Conservation (phyloP, 1,140 invertebrate species). For the Nephila pilipes region DNA sequence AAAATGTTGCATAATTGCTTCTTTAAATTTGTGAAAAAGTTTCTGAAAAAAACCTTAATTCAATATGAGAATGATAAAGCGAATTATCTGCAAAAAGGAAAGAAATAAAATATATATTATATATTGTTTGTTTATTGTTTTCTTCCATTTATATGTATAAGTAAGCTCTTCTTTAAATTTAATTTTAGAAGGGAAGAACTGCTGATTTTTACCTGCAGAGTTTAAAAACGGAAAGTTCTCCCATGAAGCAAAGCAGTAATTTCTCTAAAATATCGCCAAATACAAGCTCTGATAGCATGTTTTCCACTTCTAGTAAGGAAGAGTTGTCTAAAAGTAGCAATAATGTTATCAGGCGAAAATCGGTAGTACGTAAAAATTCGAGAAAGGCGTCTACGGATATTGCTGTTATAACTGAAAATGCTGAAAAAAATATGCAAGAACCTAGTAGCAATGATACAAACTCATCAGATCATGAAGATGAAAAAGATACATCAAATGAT, state of each 20-base stretch:
- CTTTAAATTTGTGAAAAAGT: no score
- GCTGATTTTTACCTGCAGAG: constrained; percentile 78
- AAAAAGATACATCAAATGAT: background rate
- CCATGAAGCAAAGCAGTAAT: background rate
- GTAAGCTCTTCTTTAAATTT: background rate
- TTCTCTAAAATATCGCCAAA: constrained; percentile 46
- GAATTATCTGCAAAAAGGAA: no score
- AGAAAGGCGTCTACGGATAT: background rate
- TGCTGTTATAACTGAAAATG: background rate
- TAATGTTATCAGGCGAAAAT: background rate
- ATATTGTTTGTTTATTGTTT: no score
- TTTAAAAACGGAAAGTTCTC: constrained; percentile 1
- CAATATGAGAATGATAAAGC: no score
- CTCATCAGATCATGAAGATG: background rate
- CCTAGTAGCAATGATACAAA: background rate
- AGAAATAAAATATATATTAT: no score
- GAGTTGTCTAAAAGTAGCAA: background rate
- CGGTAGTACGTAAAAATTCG: background rate
- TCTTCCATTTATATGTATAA: background rate
- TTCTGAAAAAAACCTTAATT: no score
- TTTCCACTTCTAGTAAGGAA: constrained; percentile 56
- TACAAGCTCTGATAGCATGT: constrained; percentile 57
- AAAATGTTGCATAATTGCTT: no score
- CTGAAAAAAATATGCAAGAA: background rate
- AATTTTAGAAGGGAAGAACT: constrained; percentile 78